These are phyloP conservation scores for Gadus chalcogrammus DNA, from an alignment of 2,113 vertebrate genomes.

Conservation along the genomic window DNA sequence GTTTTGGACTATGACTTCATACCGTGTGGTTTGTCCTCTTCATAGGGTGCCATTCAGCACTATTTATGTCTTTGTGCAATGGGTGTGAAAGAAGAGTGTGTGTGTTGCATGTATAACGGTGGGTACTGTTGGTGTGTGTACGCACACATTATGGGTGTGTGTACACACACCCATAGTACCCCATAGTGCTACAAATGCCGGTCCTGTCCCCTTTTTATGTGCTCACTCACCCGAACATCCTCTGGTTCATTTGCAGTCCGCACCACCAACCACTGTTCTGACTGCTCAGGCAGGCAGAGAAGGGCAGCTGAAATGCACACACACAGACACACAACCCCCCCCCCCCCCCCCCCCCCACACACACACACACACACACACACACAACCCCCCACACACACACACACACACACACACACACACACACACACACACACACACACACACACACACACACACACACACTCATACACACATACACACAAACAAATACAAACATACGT, in stretches of 20 bases:
- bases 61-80: background rate
- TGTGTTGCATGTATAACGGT: background rate
- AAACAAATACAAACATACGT: background rate
- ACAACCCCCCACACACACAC: background rate
- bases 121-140: conserved; percentile 11
- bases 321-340: conserved; percentile 17
- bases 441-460: conserved; percentile 15
- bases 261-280: conserved; percentile 51
- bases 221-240: conserved; percentile 61
- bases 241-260: conserved; percentile 67
- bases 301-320: conserved; percentile 4
- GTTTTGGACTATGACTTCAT: too few relatives aligned
- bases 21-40: too few relatives aligned
- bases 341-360: background rate
- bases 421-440: background rate
- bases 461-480: conserved; percentile 11
- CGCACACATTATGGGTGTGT: conserved; percentile 13
- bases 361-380: conserved; percentile 7
- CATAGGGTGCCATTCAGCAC: conserved; percentile 9
- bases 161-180: background rate
- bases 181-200: conserved; percentile 54
- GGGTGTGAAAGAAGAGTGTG: background rate
- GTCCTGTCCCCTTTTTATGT: conserved; percentile 59
- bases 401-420: conserved; percentile 17
- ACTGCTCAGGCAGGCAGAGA: conserved; percentile 61